Base-by-base conservation (phyloP, 2,113 vertebrate genomes). In the Thunnus maccoyii region DNA sequence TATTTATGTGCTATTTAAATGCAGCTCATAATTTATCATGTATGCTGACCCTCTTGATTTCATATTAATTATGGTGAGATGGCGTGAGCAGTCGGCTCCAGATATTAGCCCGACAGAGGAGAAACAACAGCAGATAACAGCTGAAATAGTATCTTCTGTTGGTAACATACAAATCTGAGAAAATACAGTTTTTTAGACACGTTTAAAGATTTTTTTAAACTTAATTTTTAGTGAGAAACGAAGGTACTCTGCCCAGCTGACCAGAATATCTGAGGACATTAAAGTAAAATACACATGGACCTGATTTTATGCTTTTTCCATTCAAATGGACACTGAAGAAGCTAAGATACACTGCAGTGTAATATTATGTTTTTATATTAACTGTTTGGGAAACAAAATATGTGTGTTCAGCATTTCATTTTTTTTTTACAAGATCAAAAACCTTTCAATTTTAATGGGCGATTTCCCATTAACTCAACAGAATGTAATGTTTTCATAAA, bases 1-100 rank as follows among this genome's bases (percentile, higher is more conserved):
- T 91, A 89, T 91, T 87, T 83, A 84, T 84, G 67, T 76, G 68
- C 61, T 62, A 66, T 81, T 77, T 77, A 54, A 75, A 88, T 82
- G 67, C 8, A 73, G 78, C 83, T 77, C 76, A 87, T 84, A 82
- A 90, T 89, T 76, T 64, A 90, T 85, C 56, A 64, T 55, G 61
- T 69, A 56, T 72, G 77, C 63, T 47, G 65, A 85, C 32, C 66
- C 48, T 72, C 77, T 80, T 81, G 86, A 76, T 79, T 86, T 72
- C 50, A 66, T 60, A 83, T 86, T 55, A 67, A 64, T 82, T 73
- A 66, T n/a, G 47, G 58, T 27, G 55, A 57, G 44, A 72, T 58
- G 27, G 60, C 46, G n/a, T 55, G 62, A 76, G 44, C 30, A 27
- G 36, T 58, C 44, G 36, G 8, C 36, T 41, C 36, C 8, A 41